Base-by-base conservation (phyloP, 2,888 invertebrate species). In the Dinocampus coccinellae region DNA sequence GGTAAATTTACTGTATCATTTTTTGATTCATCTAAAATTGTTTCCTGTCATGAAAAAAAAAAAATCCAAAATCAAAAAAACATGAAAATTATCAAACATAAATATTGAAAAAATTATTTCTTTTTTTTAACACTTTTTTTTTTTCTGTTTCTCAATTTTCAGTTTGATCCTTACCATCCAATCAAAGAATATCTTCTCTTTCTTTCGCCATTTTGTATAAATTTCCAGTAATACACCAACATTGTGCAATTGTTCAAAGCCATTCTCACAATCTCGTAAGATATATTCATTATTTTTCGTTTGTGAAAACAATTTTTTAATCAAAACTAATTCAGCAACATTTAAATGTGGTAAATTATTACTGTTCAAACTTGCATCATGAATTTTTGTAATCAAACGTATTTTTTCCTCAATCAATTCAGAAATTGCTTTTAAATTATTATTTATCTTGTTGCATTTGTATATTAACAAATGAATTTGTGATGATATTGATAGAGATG, bases 391-490 rank as follows among this genome's bases (percentile, higher is more conserved):
- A 57, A 75, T 76, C 52, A 81, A 60, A 74, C 78, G 79, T 3
- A 76, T 66, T 78, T 79, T 83, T 72, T 81, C 79, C 3, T 13
- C 10, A 3, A 75, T 57, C 26, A 82, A 73, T 73, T 83, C 81
- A 1, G 76, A 74, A 16, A 83, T 81, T 65, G 78, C 77, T 74
- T 81, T 83, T 7, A 83, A 69, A 75, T 83, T 82, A 66, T 74
- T 73, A 70, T 71, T 78, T 24, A 83, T 70, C 39, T 73, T 78
- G 29, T 79, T 78, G 65, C 76, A 76, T 66, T 74, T 75, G 20
- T 78, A 69, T n/a, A 81, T 64, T 55, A 82, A 77, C 52, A 73
- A 76, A 33, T 80, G 70, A 60, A 79, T 72, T 47, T 75, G 72
- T 0, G 64, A 60, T 10, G 36, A 66, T 22, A 58, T 16, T 3